Conservation (phyloP, 1,140 invertebrate genomes). For the Drosophila miranda region DNA sequence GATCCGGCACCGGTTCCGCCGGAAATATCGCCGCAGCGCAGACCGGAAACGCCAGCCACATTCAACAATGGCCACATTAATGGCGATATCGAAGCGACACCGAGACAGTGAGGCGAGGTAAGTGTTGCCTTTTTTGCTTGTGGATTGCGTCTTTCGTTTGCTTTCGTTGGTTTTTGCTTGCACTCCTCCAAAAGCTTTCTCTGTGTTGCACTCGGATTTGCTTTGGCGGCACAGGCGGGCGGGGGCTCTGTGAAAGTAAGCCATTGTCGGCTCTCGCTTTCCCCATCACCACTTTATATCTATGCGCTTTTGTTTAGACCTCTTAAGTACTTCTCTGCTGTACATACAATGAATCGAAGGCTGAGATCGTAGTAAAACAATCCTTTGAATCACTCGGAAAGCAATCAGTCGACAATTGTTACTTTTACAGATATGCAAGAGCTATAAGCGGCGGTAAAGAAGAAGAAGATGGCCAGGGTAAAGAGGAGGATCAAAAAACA, state of each 20-base stretch:
- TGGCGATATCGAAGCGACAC: slow-evolving; percentile 35
- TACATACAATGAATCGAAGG: slow-evolving; percentile 25
- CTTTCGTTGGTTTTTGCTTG: too few relatives aligned
- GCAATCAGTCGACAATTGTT: slow-evolving; percentile 83
- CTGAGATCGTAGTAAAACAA: slow-evolving; percentile 30
- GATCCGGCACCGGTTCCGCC: slow-evolving; percentile 16
- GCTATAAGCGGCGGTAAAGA: slow-evolving; percentile 54
- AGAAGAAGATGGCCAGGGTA: slow-evolving; percentile 25
- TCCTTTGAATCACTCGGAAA: slow-evolving; percentile 48
- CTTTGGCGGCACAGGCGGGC: neutral
- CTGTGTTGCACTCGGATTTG: slow-evolving; percentile 2
- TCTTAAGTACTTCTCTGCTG: slow-evolving; percentile 8
- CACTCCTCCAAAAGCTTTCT: too few relatives aligned
- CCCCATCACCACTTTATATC: slow-evolving; percentile 9
- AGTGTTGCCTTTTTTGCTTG: slow-evolving; percentile 28
- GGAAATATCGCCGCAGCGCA: slow-evolving; percentile 40
- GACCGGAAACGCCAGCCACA: slow-evolving; percentile 64
- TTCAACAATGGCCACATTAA: slow-evolving; percentile 30
- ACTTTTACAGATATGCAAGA: slow-evolving; percentile 82
- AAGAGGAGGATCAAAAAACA: slow-evolving; percentile 26
- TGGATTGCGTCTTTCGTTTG: neutral
- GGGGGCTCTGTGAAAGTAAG: slow-evolving; percentile 72
- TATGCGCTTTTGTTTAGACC: slow-evolving; percentile 39
- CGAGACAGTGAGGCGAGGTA: slow-evolving; percentile 50
- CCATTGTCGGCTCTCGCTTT: slow-evolving; percentile 72